These are phyloP conservation scores for Panurus biarmicus DNA, from an alignment of 2,113 vertebrate genomes.

Conservation along the genomic window DNA sequence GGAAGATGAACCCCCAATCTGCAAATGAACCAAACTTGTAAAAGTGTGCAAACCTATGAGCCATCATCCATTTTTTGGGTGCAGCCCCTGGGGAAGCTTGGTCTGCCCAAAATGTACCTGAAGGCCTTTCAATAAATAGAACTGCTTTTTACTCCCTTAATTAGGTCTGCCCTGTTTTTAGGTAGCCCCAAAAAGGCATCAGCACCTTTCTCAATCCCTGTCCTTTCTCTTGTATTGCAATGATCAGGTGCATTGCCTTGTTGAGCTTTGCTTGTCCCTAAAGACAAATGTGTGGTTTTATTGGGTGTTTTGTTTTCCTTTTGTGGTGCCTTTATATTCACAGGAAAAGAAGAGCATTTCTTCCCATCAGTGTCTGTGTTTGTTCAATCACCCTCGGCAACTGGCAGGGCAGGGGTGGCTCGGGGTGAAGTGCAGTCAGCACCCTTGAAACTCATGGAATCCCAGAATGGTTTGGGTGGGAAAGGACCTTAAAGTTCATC, in stretches of 20 bases:
- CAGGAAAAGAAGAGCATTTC: not conserved
- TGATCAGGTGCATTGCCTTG: not conserved
- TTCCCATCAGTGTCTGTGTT: not conserved
- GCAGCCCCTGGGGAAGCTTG: not conserved
- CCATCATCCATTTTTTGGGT: not conserved
- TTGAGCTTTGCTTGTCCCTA: not conserved
- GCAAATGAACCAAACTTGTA: not conserved
- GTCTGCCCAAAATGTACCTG: not conserved
- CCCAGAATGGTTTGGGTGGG: not conserved
- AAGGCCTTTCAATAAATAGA: not conserved
- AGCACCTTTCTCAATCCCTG: not conserved
- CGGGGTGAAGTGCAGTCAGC: not conserved
- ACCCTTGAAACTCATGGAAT: not conserved
- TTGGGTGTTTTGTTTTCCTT: not conserved
- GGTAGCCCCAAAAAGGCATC: not conserved
- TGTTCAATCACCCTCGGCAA: no score
- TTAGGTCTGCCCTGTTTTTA: not conserved
- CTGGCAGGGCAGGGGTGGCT: not conserved
- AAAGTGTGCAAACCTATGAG: not conserved
- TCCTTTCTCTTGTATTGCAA: not conserved
- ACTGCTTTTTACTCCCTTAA: not conserved
- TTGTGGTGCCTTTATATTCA: not conserved
- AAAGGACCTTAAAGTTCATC: not conserved
- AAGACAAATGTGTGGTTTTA: not conserved
- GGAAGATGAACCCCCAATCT: not conserved